Evolutionary conservation across 2,888 invertebrate genomes (phyloP).

Genomic region (Scaptomyza polygonia): DNA sequence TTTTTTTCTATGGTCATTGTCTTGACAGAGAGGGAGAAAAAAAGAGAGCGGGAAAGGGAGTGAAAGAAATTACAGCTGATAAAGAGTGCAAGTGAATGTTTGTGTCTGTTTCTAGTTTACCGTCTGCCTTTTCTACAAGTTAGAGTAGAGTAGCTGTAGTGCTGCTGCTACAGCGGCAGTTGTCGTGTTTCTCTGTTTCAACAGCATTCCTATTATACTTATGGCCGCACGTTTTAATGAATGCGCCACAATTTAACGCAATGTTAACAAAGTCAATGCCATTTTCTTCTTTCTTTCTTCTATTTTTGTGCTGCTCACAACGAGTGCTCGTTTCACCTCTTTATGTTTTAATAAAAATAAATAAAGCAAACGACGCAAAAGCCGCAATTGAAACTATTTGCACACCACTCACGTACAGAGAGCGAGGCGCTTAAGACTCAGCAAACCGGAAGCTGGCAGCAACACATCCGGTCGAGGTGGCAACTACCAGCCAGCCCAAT

Average conservation of each 20-base stretch:
- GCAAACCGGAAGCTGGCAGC: slow-evolving; percentile 77
- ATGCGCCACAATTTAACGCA: slow-evolving; percentile 78
- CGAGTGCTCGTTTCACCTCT: slow-evolving; percentile 63
- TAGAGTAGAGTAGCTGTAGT: neutral
- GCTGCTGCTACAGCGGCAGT: slow-evolving; percentile 11
- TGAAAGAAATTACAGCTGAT: slow-evolving; percentile 51
- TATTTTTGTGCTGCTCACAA: neutral
- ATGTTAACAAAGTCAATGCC: slow-evolving; percentile 79
- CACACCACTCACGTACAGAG: slow-evolving; percentile 78
- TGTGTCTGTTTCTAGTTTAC: slow-evolving; percentile 16
- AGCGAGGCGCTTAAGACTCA: slow-evolving; percentile 70
- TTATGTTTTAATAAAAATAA: slow-evolving; percentile 81
- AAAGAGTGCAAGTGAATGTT: slow-evolving; percentile 50
- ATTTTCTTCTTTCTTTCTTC: slow-evolving; percentile 39
- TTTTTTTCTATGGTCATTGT: slow-evolving; percentile 60
- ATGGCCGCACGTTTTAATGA: slow-evolving; percentile 61
- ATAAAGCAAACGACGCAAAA: slow-evolving; percentile 78
- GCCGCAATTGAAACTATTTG: slow-evolving; percentile 81
- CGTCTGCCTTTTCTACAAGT: slow-evolving; percentile 4
- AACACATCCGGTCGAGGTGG: slow-evolving; percentile 71
- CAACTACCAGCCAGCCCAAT: slow-evolving; percentile 10
- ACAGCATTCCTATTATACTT: slow-evolving; percentile 42
- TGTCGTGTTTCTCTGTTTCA: slow-evolving; percentile 20
- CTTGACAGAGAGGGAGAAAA: slow-evolving; percentile 35
- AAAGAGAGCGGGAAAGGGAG: slow-evolving; percentile 4